Percentiles rank a stretch among this genome's conserved stretches.
Evolutionary conservation across 1,140 invertebrate species (phyloP).

Genomic region (Drosophila pseudoobscura): DNA sequence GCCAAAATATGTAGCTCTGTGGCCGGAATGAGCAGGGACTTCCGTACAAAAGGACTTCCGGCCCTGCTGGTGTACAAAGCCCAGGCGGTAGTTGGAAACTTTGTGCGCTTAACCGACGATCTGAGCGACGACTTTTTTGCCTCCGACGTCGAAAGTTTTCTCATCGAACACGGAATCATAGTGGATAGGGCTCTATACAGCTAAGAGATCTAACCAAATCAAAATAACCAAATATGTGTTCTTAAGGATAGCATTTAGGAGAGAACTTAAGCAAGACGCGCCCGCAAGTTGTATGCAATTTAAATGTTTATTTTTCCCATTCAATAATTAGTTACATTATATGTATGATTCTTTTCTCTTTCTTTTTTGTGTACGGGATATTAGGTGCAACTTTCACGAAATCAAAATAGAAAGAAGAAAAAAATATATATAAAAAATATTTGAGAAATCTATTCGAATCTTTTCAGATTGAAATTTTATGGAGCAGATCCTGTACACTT

Average conservation of each 20-base stretch:
- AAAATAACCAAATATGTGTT: too few relatives aligned
- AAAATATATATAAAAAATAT: too few relatives aligned
- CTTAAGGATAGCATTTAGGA: too few relatives aligned
- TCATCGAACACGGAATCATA: conserved; percentile 93
- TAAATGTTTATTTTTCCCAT: not conserved
- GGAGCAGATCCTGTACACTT: not conserved
- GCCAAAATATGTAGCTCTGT: conserved; percentile 91
- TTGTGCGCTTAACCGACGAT: conserved; percentile 93
- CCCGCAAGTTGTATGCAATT: not conserved
- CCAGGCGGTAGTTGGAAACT: conserved; percentile 96
- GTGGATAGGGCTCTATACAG: conserved; percentile 86
- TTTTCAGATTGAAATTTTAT: conserved; percentile 42
- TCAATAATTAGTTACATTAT: not conserved
- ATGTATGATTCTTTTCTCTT: too few relatives aligned
- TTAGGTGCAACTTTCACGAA: too few relatives aligned
- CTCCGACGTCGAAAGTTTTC: conserved; percentile 94
- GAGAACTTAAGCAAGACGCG: too few relatives aligned
- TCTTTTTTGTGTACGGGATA: not conserved
- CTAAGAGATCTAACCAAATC: conserved; percentile 13
- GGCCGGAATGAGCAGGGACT: conserved; percentile 91
- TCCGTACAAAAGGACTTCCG: conserved; percentile 94
- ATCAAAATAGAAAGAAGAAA: conserved; percentile 16
- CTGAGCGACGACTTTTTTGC: conserved; percentile 95
- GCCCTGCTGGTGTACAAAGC: conserved; percentile 96
- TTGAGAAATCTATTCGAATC: too few relatives aligned